Base-by-base conservation (phyloP, 1,140 invertebrate genomes). In the Trichonephila clavipes region DNA sequence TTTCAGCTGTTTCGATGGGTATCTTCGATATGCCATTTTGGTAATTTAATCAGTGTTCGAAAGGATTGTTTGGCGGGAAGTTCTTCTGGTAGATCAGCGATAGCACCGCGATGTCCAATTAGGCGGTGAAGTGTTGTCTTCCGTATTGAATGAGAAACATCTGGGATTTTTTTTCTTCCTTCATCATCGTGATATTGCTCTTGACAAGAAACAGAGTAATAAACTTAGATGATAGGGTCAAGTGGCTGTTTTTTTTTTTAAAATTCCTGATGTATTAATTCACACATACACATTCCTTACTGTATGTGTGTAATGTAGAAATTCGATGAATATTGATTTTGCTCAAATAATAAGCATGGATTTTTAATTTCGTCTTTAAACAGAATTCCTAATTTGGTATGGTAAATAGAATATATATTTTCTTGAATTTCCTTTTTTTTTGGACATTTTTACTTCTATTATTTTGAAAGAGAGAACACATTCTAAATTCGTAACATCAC, bases 81-180 rank as follows among this genome's bases (percentile, higher is more conserved):
- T 18, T 19, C n/a, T 66, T 66, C 28, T 77, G 72, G 24, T 77
- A 12, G 28, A 40, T 77, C 12, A 77, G 34, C 28, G 72, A 77
- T 77, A 77, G 34, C 28, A 18, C 24, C 7, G 72, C 16, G 16
- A 77, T 77, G 72, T 77, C 51, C 72, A 77, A 77, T 77, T 77
- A 77, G 28, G 72, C 18, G 19, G 21, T 59, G 44, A 85, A 19
- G 4, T 85, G 21, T 58, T 58, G 51, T 58, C n/a, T 85, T 58
- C 82, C 82, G 82, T 58, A 59, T 58, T 58, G 58, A 59, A 85
- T 59, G 44, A 34, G 51, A 85, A 59, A 28, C 82, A 85, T 59
- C 82, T 85, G 82, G 24, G 44, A 58, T 85, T 58, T 59, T 44
- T 85, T 12, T 16, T n/a, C 12, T 51, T 51, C 51, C 16, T 28